phyloP scores from a whole-genome alignment of 2,797 vertebrate species.

The Epinephelus awoara region DNA sequence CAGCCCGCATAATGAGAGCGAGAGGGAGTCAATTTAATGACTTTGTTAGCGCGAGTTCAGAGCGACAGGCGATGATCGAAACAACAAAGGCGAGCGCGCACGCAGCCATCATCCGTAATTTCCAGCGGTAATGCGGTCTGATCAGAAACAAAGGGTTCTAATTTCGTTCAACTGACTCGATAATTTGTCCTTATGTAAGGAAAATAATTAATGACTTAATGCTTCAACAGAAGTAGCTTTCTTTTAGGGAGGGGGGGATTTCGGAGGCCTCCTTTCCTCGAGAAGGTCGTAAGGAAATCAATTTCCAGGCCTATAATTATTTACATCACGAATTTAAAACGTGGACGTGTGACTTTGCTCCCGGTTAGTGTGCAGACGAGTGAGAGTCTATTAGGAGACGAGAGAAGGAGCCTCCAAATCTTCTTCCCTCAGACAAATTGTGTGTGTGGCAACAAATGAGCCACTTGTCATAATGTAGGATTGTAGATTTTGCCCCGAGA shows the following conservation, averaged over 20 bases:
- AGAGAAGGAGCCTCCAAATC: conserved; percentile 46
- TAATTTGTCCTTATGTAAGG: conserved; percentile 89
- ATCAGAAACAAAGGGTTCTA: conserved; percentile 90
- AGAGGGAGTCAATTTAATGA: conserved; percentile 92
- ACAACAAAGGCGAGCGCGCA: conserved; percentile 87
- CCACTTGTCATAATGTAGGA: conserved; percentile 43
- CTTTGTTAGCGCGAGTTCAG: conserved; percentile 90
- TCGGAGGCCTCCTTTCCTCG: conserved; percentile 66
- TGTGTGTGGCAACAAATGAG: conserved; percentile 59
- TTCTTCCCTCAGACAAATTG: conserved; percentile 34
- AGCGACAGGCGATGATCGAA: conserved; percentile 89
- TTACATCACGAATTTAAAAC: conserved; percentile 78
- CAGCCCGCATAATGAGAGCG: conserved; percentile 90
- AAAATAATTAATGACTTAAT: conserved; percentile 88
- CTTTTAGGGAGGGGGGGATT: conserved; percentile 44
- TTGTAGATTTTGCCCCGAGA: conserved; percentile 13
- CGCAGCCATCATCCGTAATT: conserved; percentile 89
- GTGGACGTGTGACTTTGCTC: conserved; percentile 63
- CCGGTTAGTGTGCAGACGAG: conserved; percentile 50
- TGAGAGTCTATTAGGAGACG: conserved; percentile 53
- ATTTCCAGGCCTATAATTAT: conserved; percentile 82
- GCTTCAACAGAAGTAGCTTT: conserved; percentile 86
- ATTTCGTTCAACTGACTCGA: conserved; percentile 89
- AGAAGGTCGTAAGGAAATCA: conserved; percentile 79
- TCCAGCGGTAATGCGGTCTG: conserved; percentile 88